phyloP scores from a whole-genome alignment of 2,797 vertebrate genomes.

The Philypnodon macrostomus region DNA sequence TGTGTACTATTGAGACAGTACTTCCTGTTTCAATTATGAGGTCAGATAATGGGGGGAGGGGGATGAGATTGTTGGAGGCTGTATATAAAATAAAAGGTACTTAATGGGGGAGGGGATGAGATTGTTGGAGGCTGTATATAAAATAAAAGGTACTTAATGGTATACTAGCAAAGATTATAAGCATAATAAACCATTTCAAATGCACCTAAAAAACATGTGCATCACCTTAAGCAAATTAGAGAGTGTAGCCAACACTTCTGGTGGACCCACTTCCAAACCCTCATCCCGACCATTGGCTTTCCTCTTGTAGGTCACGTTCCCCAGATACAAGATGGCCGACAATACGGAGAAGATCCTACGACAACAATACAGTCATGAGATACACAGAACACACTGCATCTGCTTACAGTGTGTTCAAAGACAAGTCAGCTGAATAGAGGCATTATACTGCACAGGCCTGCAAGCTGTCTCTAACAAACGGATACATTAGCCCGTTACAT shows the following conservation, averaged over 20 bases:
- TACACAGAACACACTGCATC: slow-evolving; percentile 8
- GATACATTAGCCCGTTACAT: slow-evolving; percentile 13
- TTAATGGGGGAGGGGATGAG: too few species aligned
- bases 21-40: too few species aligned
- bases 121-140: too few species aligned
- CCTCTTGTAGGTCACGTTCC: slow-evolving; percentile 90
- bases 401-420: slow-evolving; percentile 14
- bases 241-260: slow-evolving; percentile 88
- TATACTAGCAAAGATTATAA: slow-evolving; percentile 11
- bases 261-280: slow-evolving; percentile 92
- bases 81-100: too few species aligned
- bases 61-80: too few species aligned
- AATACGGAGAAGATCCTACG: slow-evolving; percentile 93
- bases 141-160: too few species aligned
- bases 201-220: too few species aligned
- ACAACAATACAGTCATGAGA: slow-evolving; percentile 8
- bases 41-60: too few species aligned
- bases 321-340: slow-evolving; percentile 95
- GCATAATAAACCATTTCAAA: too few species aligned
- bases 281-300: slow-evolving; percentile 91
- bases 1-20: too few species aligned
- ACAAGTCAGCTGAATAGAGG: slow-evolving; percentile 17
- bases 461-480: slow-evolving; percentile 17
- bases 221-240: slow-evolving; percentile 91
- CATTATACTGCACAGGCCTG: slow-evolving; percentile 10